A percentile compares a stretch with the other conserved stretches of the same genome.
Evolutionary conservation across 2,797 vertebrate genomes (phyloP).

Genomic region (Simalia tracyae): DNA sequence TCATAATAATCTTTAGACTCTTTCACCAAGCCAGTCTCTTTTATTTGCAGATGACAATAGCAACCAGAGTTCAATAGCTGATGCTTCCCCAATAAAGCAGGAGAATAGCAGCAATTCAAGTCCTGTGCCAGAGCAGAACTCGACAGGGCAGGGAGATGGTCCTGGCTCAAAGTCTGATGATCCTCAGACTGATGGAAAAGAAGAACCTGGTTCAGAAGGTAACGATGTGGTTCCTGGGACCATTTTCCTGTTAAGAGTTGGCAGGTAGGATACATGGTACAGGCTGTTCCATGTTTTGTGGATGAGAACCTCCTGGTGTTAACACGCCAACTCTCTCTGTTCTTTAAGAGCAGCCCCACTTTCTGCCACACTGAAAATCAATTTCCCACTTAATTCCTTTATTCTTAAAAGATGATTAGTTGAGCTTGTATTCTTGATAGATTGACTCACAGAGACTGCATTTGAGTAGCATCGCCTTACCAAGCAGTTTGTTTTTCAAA

Average conservation of each 20-base stretch:
- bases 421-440: neutral
- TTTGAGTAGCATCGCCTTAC: neutral
- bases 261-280: too few species aligned
- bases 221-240: neutral
- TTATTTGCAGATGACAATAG: conserved; percentile 89
- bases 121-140: conserved; percentile 87
- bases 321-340: neutral
- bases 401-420: neutral
- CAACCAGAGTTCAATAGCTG: conserved; percentile 99
- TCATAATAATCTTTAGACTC: neutral
- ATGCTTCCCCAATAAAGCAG: conserved; percentile 95
- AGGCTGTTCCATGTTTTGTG: neutral
- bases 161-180: conserved; percentile 82
- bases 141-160: conserved; percentile 66
- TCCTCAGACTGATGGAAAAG: conserved; percentile 80
- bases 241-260: neutral
- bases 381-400: neutral
- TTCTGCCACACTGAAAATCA: neutral
- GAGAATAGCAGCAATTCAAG: conserved; percentile 97
- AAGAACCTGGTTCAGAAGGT: conserved; percentile 83
- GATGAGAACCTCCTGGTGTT: neutral
- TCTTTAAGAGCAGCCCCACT: neutral
- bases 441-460: neutral
- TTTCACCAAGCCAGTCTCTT: neutral
- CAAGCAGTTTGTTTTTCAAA: neutral